Conservation (phyloP, 2,113 vertebrate genomes). For the Sinosuthora webbiana region DNA sequence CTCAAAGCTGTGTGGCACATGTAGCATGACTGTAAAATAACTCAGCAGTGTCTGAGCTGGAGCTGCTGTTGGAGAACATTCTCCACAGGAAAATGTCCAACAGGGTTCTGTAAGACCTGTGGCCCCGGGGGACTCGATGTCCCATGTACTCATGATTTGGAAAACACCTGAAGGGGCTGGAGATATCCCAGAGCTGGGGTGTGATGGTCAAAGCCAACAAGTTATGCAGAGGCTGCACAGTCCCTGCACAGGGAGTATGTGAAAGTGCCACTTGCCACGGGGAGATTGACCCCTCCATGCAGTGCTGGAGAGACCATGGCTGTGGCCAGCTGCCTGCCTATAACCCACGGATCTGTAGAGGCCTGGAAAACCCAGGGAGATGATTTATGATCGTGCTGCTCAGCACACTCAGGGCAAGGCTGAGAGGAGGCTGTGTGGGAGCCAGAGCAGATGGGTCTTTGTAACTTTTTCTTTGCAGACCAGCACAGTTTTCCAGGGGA, state of each 20-base stretch:
- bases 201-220: background rate
- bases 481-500: slow-evolving; percentile 11
- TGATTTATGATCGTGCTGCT: fast-evolving
- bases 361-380: background rate
- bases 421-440: background rate
- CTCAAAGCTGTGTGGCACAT: background rate
- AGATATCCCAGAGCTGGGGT: background rate
- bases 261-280: background rate
- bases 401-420: background rate
- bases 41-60: background rate
- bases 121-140: background rate
- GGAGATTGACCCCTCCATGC: fast-evolving
- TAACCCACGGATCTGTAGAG: background rate
- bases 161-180: background rate
- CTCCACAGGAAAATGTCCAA: background rate
- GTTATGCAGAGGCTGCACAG: background rate
- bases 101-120: background rate
- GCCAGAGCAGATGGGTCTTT: slow-evolving; percentile 10
- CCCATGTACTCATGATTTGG: background rate
- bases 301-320: background rate
- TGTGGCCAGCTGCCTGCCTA: background rate
- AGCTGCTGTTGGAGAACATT: background rate
- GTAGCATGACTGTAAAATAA: background rate
- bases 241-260: background rate
- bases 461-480: background rate